Conservation (phyloP, 1,140 invertebrate species). For the Drosophila ficusphila region DNA sequence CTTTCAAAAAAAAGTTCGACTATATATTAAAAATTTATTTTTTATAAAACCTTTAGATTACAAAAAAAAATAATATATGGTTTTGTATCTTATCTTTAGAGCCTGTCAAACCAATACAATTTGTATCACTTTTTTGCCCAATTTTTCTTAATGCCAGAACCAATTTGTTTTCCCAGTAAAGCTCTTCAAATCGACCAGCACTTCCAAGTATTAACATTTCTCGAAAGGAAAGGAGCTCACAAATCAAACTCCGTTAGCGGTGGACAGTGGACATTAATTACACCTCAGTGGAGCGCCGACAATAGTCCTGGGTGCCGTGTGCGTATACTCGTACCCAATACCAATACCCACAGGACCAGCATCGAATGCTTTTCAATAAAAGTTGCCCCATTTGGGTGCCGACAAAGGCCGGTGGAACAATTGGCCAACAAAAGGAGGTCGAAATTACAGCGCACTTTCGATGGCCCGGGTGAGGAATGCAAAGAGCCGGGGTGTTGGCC, state of each 20-base stretch:
- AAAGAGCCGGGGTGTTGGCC: conserved; percentile 16
- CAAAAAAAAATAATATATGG: too few relatives aligned
- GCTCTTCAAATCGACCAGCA: background rate
- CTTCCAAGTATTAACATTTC: conserved; percentile 22
- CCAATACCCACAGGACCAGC: background rate
- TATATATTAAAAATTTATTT: too few relatives aligned
- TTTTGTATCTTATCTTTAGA: too few relatives aligned
- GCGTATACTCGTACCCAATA: background rate
- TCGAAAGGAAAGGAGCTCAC: conserved; percentile 3
- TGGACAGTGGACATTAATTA: conserved; percentile 66
- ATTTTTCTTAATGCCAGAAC: background rate
- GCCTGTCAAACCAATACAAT: too few relatives aligned
- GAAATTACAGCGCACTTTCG: conserved; percentile 65
- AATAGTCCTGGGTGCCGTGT: conserved; percentile 32
- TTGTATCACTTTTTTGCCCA: too few relatives aligned
- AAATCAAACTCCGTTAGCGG: conserved; percentile 42
- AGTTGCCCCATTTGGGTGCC: conserved; percentile 46
- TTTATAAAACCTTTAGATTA: too few relatives aligned
- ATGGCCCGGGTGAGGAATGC: conserved; percentile 13
- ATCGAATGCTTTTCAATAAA: conserved; percentile 69
- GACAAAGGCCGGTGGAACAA: conserved; percentile 69
- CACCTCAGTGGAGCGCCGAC: conserved; percentile 56
- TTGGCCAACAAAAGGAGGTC: conserved; percentile 64
- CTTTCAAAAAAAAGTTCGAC: too few relatives aligned
- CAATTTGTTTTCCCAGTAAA: background rate